Evolutionary conservation across 2,797 vertebrate genomes (phyloP), one percentile per base, ranked within the genome.

Genomic region (Pseudochirops corinnae): DNA sequence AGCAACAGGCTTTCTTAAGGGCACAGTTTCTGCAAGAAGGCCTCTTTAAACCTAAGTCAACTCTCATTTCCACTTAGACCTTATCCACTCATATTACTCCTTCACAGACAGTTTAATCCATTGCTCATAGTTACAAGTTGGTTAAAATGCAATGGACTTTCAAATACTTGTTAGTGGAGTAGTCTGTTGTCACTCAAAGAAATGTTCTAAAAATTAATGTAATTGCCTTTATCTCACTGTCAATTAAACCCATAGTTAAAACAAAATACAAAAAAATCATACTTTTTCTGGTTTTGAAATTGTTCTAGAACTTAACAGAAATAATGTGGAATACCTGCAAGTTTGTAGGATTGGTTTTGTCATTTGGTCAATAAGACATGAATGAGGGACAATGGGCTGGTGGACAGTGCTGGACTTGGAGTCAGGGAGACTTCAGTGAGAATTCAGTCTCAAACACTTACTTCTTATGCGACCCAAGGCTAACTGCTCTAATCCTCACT

Each of bases 341-440:
- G 29, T 24, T 58, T 52, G 9, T n/a, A 53, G 74, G 0, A n/a
- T 10, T 9, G 56, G 0, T 18, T 67, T 92, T 28, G 52, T 10
- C 52, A 53, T 26, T 9, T 12, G 50, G 93, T 2, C 21, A 55
- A 33, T 4, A 53, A 7, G 39, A 24, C 0, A 55, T 1, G 0
- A 28, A 62, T 55, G 7, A 14, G 60, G 3, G 12, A 50, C 0
- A 0, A 0, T 50, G 9, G 39, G 10, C 10, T n/a, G n/a, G 9
- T 0, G 14, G 46, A 9, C 3, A 28, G 62, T 1, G 1, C 0
- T 3, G 57, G 0, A 4, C 11, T 0, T 13, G 93, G 24, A 1
- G 58, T 0, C 16, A 16, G 24, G 91, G 11, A 1, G 82, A 5
- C 5, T 3, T 26, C 21, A 87, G 2, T 46, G 39, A 87, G 74